Percentiles rank a stretch among this genome's conserved stretches.
Evolutionary conservation across 2,888 invertebrate genomes (phyloP).

Genomic region (Drosophila diplacantha): DNA sequence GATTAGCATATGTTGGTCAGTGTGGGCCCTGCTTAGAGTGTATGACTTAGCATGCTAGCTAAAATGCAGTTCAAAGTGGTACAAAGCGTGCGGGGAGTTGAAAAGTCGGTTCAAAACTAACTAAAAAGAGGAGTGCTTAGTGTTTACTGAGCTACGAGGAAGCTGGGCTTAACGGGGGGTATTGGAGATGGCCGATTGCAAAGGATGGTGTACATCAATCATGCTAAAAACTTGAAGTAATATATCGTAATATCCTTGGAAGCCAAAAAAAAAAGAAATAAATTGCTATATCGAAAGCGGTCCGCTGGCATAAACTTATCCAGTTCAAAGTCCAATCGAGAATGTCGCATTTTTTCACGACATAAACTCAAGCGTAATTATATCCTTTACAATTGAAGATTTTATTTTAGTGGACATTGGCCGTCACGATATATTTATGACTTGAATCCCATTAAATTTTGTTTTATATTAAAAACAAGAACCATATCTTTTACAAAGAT

Average conservation of each 20-base stretch:
- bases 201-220: background rate
- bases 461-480: background rate
- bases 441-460: background rate
- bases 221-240: background rate
- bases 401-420: background rate
- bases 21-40: slow-evolving; percentile 6
- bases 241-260: background rate
- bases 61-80: slow-evolving; percentile 26
- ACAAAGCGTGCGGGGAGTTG: slow-evolving; percentile 33
- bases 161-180: slow-evolving; percentile 1
- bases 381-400: background rate
- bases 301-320: background rate
- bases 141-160: slow-evolving; percentile 10
- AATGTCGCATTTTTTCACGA: too few species aligned
- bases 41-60: slow-evolving; percentile 32
- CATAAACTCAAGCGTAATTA: background rate
- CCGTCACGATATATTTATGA: too few species aligned
- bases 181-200: background rate
- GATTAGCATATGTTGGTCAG: slow-evolving; percentile 2
- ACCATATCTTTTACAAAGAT: background rate
- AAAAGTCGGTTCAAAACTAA: slow-evolving; percentile 13
- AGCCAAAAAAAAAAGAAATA: background rate
- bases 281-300: too few species aligned
- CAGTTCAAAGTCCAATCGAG: background rate
- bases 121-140: slow-evolving; percentile 17